Evolutionary conservation across 92 coral and sea anemone genomes (phyloP).

Genomic region (Zoanthus gigantus): DNA sequence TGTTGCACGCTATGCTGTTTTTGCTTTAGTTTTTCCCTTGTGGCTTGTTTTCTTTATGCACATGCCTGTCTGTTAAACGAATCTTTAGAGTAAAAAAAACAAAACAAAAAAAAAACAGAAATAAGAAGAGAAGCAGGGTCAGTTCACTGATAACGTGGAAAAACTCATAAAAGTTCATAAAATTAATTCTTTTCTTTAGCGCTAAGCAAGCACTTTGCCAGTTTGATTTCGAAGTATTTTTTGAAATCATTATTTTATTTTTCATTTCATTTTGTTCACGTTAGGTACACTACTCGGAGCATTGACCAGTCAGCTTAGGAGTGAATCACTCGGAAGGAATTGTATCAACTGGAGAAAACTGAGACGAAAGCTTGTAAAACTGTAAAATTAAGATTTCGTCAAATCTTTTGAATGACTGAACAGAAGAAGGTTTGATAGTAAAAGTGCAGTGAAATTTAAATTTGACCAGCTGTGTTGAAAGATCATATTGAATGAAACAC

Average conservation of each 20-base stretch:
- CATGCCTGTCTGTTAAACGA: no score
- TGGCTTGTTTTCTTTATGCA: no score
- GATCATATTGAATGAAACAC: neutral
- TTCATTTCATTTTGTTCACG: conserved; percentile 19
- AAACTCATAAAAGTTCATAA: no score
- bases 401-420: conserved; percentile 2
- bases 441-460: conserved; percentile 7
- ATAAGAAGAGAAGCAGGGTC: no score
- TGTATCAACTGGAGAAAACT: conserved; percentile 64
- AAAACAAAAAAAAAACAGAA: no score
- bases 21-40: no score
- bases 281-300: conserved; percentile 93
- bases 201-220: no score
- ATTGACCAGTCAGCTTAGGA: conserved; percentile 74
- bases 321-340: conserved; percentile 78
- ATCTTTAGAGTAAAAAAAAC: no score
- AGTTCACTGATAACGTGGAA: no score
- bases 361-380: neutral
- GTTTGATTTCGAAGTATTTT: neutral
- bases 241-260: neutral
- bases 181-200: no score
- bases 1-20: no score
- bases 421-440: neutral
- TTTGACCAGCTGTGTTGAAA: conserved; percentile 11
- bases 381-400: neutral